Percentiles rank a stretch among this genome's conserved stretches.
Conservation (phyloP, 2,888 invertebrate species). For the Belgica antarctica region DNA sequence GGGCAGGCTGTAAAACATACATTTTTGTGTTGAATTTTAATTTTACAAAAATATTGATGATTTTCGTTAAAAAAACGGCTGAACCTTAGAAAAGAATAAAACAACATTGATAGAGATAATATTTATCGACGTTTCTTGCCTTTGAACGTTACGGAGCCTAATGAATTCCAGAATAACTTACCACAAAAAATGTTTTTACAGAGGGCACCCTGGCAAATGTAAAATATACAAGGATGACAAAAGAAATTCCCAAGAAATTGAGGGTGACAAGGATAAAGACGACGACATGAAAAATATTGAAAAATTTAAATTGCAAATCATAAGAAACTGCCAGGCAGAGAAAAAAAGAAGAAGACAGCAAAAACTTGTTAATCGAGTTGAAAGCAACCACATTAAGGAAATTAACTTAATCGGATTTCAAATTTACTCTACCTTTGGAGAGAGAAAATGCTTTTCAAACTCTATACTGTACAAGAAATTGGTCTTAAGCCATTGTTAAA, state of each 20-base stretch:
- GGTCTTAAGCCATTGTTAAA: constrained; percentile 4
- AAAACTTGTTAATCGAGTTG: constrained; percentile 18
- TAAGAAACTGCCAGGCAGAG: background rate
- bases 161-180: constrained; percentile 25
- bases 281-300: background rate
- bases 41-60: constrained; percentile 17
- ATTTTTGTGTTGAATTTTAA: background rate
- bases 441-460: background rate
- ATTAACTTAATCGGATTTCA: constrained; percentile 27
- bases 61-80: no score
- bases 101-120: constrained; percentile 13
- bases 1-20: constrained; percentile 5
- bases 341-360: background rate
- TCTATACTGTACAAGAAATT: background rate
- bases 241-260: background rate
- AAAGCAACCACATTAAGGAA: constrained; percentile 24
- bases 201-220: background rate
- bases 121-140: background rate
- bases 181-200: background rate
- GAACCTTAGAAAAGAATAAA: background rate
- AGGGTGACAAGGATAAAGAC: background rate
- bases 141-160: background rate
- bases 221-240: background rate
- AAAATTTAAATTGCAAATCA: constrained; percentile 23
- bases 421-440: background rate